Conservation (phyloP, 2,797 vertebrate genomes). For the Gouania willdenowi region DNA sequence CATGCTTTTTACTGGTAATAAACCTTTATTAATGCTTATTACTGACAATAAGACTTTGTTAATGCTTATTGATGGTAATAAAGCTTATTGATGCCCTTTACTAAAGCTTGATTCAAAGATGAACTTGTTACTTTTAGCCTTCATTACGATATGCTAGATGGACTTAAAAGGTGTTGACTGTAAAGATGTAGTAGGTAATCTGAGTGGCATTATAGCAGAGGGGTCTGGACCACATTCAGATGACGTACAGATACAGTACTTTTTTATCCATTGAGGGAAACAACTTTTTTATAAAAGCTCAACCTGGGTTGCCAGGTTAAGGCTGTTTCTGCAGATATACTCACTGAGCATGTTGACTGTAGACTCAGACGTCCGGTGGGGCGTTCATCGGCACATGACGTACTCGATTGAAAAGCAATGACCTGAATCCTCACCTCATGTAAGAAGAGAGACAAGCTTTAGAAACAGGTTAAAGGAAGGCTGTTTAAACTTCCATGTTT, state of each 20-base stretch:
- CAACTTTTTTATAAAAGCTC: background rate
- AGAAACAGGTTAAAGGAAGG: background rate
- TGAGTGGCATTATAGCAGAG: background rate
- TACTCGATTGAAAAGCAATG: slow-evolving; percentile 92
- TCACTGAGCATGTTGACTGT: slow-evolving; percentile 89
- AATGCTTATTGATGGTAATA: too few relatives aligned
- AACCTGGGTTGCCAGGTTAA: background rate
- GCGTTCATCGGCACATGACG: slow-evolving; percentile 90
- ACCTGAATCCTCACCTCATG: slow-evolving; percentile 85
- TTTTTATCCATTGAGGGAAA: slow-evolving; percentile 2
- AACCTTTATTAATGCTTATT: too few relatives aligned
- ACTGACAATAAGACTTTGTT: too few relatives aligned
- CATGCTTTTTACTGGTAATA: too few relatives aligned
- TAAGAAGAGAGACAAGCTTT: background rate
- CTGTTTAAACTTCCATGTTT: too few relatives aligned
- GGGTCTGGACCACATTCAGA: background rate
- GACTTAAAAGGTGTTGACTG: slow-evolving; percentile 3
- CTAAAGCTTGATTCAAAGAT: too few relatives aligned
- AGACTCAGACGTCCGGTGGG: slow-evolving; percentile 89
- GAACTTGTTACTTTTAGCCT: too few relatives aligned
- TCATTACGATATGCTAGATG: slow-evolving; percentile 1
- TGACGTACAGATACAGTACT: background rate
- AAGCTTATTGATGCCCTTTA: too few relatives aligned
- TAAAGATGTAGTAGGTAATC: slow-evolving; percentile 28
- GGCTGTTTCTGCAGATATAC: slow-evolving; percentile 33